Evolutionary conservation across 2,888 invertebrate genomes (phyloP).

Genomic region (Pimpla rufipes): DNA sequence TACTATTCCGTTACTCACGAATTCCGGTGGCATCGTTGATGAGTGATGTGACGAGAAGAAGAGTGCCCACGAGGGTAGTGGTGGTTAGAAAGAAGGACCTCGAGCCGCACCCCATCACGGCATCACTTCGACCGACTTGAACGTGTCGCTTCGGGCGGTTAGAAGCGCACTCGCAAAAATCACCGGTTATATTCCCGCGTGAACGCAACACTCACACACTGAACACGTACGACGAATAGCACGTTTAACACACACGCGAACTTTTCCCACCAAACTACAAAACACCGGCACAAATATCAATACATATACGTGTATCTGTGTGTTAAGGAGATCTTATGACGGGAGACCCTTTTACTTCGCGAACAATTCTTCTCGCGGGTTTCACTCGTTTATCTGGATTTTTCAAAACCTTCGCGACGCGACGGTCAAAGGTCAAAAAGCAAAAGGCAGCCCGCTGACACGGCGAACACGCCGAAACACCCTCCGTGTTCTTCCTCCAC

Average conservation of each 20-base stretch:
- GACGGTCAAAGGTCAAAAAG: slow-evolving; percentile 31
- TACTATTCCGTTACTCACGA: slow-evolving; percentile 77
- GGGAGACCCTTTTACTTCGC: neutral
- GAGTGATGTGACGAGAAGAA: slow-evolving; percentile 75
- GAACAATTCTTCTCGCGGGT: neutral
- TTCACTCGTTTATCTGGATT: slow-evolving; percentile 22
- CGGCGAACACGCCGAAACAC: slow-evolving; percentile 21
- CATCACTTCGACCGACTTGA: slow-evolving; percentile 76
- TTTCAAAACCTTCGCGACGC: neutral
- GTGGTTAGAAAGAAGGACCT: slow-evolving; percentile 78
- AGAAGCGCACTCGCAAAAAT: slow-evolving; percentile 50
- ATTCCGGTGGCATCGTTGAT: slow-evolving; percentile 77
- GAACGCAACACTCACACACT: neutral
- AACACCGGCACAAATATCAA: neutral
- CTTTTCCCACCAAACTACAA: slow-evolving; percentile 40
- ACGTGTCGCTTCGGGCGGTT: slow-evolving; percentile 57
- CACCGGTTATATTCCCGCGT: slow-evolving; percentile 37
- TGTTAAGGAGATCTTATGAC: neutral
- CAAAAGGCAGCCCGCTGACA: slow-evolving; percentile 20
- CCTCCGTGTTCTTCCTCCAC: neutral
- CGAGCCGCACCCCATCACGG: slow-evolving; percentile 82
- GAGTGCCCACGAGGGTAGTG: slow-evolving; percentile 79
- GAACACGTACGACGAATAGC: neutral
- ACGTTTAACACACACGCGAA: slow-evolving; percentile 27
- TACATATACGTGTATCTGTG: slow-evolving; percentile 9